A percentile compares a stretch with the other conserved stretches of the same genome.
Evolutionary conservation across 1,140 invertebrate species (phyloP).

Genomic region (Drosophila chauvacae): DNA sequence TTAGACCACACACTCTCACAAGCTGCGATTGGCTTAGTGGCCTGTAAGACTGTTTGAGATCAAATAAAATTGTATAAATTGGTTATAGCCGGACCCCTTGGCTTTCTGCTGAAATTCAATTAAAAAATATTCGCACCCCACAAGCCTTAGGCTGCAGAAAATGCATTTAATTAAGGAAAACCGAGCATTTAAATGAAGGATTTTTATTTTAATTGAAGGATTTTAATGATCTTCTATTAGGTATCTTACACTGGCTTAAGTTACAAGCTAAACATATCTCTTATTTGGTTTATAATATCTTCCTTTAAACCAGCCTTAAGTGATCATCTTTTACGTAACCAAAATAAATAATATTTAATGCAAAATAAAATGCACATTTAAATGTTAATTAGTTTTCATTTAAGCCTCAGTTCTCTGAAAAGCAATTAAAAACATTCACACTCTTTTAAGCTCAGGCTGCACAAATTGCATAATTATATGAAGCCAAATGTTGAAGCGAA

Average conservation of each 20-base stretch:
- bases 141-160: not conserved
- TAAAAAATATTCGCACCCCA: constrained; percentile 6
- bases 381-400: constrained; percentile 2
- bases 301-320: not conserved
- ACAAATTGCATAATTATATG: constrained; percentile 14
- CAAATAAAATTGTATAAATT: constrained; percentile 5
- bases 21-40: constrained; percentile 17
- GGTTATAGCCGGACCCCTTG: not conserved
- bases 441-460: constrained; percentile 1
- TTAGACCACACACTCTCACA: constrained; percentile 10
- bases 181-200: not conserved
- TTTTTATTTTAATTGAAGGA: not conserved
- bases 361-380: not conserved
- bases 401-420: not conserved
- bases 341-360: not conserved
- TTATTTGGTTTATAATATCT: not conserved
- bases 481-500: not conserved
- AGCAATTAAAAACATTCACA: constrained; percentile 26
- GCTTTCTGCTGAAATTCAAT: constrained; percentile 1
- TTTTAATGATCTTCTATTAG: too few species aligned
- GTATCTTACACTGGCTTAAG: too few species aligned
- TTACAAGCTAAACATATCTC: too few species aligned
- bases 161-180: constrained; percentile 9
- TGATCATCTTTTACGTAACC: not conserved
- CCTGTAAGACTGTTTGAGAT: not conserved